Evolutionary conservation across 2,888 invertebrate species (phyloP).

Genomic region (Urechis unicinctus): DNA sequence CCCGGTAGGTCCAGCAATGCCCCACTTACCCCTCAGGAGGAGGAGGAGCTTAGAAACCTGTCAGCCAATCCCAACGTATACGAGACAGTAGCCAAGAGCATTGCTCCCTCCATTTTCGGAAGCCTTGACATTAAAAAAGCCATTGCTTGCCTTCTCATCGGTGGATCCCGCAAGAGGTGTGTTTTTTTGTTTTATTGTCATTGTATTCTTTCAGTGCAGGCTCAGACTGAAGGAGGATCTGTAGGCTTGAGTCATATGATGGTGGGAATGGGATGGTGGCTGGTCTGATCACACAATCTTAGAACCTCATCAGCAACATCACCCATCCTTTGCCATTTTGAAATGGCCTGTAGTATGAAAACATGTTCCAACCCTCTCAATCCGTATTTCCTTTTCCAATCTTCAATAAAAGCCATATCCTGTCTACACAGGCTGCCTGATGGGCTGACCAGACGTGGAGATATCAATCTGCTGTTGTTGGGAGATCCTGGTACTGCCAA

Average conservation of each 20-base stretch:
- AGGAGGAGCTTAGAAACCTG: constrained; percentile 74
- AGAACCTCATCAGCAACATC: too few relatives aligned
- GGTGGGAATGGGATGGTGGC: too few relatives aligned
- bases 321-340: too few relatives aligned
- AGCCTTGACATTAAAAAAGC: constrained; percentile 92
- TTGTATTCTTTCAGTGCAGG: neutral
- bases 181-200: neutral
- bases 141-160: constrained; percentile 88
- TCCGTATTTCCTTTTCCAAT: too few relatives aligned
- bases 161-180: constrained; percentile 63
- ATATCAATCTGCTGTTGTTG: constrained; percentile 87
- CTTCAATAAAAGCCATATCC: too few relatives aligned
- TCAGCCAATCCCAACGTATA: constrained; percentile 81
- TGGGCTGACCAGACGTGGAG: constrained; percentile 89
- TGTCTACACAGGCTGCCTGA: constrained; percentile 67
- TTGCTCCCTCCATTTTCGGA: constrained; percentile 97
- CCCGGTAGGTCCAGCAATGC: constrained; percentile 40
- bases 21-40: constrained; percentile 60
- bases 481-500: constrained; percentile 99
- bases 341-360: too few relatives aligned
- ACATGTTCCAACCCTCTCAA: too few relatives aligned
- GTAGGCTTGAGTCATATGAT: too few relatives aligned
- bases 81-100: constrained; percentile 78
- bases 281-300: too few relatives aligned
- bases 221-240: neutral